Evolutionary conservation across 2,888 invertebrate genomes (phyloP).

Genomic region (Dryocosmus kuriphilus): DNA sequence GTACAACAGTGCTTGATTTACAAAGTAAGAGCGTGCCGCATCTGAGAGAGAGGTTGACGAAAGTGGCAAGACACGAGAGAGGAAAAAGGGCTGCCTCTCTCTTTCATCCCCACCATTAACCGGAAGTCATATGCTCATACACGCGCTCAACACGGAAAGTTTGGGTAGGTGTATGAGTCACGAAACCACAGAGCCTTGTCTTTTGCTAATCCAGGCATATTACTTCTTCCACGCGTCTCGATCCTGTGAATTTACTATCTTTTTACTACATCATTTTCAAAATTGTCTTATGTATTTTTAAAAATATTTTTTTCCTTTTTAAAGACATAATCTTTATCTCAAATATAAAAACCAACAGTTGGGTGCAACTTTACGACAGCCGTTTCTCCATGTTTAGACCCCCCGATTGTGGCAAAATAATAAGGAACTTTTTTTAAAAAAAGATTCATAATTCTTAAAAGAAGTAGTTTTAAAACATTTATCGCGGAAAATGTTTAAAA

Average conservation of each 20-base stretch:
- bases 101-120: constrained; percentile 54
- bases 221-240: constrained; percentile 37
- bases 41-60: constrained; percentile 37
- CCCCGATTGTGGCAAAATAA: too few relatives aligned
- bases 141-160: constrained; percentile 76
- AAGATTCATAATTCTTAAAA: too few relatives aligned
- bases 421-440: too few relatives aligned
- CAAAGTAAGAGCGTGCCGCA: constrained; percentile 54
- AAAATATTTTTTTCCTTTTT: too few relatives aligned
- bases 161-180: constrained; percentile 51
- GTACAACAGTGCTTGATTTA: too few relatives aligned
- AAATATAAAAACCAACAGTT: too few relatives aligned
- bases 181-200: constrained; percentile 51
- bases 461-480: too few relatives aligned
- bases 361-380: too few relatives aligned
- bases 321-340: too few relatives aligned
- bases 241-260: not conserved
- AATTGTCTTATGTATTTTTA: too few relatives aligned
- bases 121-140: constrained; percentile 76
- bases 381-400: too few relatives aligned
- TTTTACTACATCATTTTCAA: not conserved
- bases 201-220: constrained; percentile 47
- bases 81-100: constrained; percentile 55
- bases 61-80: constrained; percentile 40
- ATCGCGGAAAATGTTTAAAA: too few relatives aligned